Percentiles rank a stretch among this genome's conserved stretches.
These are phyloP conservation scores for Mantis religiosa DNA, from an alignment of 2,888 invertebrate species.

Conservation along the genomic window DNA sequence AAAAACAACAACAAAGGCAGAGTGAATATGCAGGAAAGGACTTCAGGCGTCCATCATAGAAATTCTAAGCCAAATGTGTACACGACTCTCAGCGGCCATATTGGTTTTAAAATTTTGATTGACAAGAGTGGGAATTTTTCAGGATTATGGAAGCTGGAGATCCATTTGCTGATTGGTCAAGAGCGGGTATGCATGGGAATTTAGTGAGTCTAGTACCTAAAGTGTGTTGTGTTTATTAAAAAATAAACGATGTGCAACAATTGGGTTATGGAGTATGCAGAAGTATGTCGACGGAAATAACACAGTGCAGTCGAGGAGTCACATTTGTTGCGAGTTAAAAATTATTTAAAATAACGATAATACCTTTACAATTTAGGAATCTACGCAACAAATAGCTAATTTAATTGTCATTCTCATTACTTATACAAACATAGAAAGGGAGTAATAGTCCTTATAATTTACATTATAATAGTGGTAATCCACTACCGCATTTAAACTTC, in stretches of 20 bases:
- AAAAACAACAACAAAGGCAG: too few species aligned
- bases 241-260: neutral
- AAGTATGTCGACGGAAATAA: neutral
- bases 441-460: too few species aligned
- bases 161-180: neutral
- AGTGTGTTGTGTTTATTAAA: neutral
- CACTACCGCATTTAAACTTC: too few species aligned
- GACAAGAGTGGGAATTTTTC: neutral
- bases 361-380: too few species aligned
- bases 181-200: neutral
- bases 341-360: neutral
- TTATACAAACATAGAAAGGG: too few species aligned
- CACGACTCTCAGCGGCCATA: neutral
- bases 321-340: neutral
- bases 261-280: neutral
- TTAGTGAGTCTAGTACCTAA: neutral
- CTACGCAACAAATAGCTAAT: neutral
- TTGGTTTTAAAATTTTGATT: slow-evolving; percentile 2
- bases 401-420: too few species aligned
- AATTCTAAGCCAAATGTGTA: neutral
- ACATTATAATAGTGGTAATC: too few species aligned
- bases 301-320: too few species aligned
- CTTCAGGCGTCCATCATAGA: neutral
- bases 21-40: neutral
- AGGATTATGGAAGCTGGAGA: neutral